These are phyloP conservation scores for Orthonyx spaldingii DNA, from an alignment of 2,113 vertebrate species.

Conservation along the genomic window DNA sequence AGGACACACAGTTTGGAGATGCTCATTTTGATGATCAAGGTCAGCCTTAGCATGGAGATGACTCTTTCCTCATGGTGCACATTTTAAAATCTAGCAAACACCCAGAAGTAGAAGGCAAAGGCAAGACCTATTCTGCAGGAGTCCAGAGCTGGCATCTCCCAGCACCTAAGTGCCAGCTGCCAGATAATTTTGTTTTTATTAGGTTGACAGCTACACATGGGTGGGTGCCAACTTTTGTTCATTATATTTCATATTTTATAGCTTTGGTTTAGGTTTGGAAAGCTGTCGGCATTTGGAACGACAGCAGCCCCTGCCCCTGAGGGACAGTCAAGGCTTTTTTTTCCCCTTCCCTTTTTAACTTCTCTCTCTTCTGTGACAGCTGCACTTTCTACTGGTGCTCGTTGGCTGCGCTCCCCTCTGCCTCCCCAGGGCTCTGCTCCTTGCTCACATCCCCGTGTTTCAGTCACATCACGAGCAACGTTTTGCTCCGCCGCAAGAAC, in stretches of 20 bases:
- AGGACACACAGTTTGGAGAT: not conserved
- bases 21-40: not conserved
- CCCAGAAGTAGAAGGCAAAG: not conserved
- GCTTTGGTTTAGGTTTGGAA: constrained; percentile 62
- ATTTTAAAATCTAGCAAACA: not conserved
- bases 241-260: constrained; percentile 72
- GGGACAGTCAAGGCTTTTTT: constrained; percentile 42
- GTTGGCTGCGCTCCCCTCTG: not conserved
- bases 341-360: constrained; percentile 41
- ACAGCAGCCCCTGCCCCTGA: constrained; percentile 64
- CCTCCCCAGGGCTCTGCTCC: constrained; percentile 1
- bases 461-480: not conserved
- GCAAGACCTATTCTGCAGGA: constrained; percentile 29
- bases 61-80: not conserved
- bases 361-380: constrained; percentile 56
- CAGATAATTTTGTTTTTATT: constrained; percentile 71
- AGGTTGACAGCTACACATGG: constrained; percentile 67
- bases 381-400: constrained; percentile 55
- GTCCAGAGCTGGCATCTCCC: constrained; percentile 32
- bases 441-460: not conserved
- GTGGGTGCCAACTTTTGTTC: constrained; percentile 65
- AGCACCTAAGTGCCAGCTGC: constrained; percentile 67
- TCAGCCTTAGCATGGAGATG: not conserved
- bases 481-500: not conserved
- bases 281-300: constrained; percentile 66